phyloP scores from a whole-genome alignment of 2,888 invertebrate genomes.

The Tachystola acroxantha region DNA sequence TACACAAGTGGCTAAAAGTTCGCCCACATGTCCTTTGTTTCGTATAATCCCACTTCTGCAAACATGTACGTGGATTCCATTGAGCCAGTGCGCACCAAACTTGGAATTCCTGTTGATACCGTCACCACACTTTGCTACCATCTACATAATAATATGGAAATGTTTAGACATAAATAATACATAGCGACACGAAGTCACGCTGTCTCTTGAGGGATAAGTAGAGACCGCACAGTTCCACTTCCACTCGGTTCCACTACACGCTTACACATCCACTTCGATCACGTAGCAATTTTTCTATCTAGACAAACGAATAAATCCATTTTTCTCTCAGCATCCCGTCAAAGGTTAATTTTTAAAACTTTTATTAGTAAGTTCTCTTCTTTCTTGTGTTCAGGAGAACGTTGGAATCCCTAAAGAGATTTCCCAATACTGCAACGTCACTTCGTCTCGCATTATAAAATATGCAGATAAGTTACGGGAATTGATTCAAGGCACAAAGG shows the following conservation, averaged over 20 bases:
- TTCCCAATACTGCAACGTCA: constrained; percentile 50
- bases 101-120: constrained; percentile 21
- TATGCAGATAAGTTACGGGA: constrained; percentile 76
- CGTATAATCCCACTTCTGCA: constrained; percentile 13
- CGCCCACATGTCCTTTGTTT: constrained; percentile 16
- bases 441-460: constrained; percentile 69
- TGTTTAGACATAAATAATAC: constrained; percentile 15
- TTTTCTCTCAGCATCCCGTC: constrained; percentile 1
- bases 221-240: not conserved
- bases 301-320: not conserved
- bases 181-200: constrained; percentile 10
- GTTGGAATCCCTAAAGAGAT: constrained; percentile 43
- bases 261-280: not conserved
- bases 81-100: constrained; percentile 15
- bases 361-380: constrained; percentile 23
- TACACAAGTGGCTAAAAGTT: constrained; percentile 4
- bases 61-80: constrained; percentile 13
- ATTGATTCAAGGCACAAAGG: constrained; percentile 75
- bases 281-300: not conserved
- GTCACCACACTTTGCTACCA: constrained; percentile 15
- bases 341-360: constrained; percentile 16
- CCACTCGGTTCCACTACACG: not conserved
- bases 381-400: constrained; percentile 27
- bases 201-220: constrained; percentile 2
- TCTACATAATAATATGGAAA: constrained; percentile 20